Conservation (phyloP, 2,888 invertebrate species). For the Syrphus vitripennis region DNA sequence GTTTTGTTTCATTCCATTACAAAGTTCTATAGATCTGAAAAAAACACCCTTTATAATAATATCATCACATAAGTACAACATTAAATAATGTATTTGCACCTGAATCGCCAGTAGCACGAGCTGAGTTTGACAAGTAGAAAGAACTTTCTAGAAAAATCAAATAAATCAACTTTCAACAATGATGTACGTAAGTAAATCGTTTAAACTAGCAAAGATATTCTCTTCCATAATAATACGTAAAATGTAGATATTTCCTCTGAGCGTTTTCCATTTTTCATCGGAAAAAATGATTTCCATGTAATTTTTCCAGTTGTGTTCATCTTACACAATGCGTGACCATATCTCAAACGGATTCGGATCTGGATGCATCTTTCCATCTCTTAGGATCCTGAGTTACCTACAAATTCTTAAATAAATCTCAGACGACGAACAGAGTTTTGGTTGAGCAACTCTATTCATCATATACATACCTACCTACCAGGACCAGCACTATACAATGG, state of each 20-base stretch:
- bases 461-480: neutral
- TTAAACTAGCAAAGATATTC: neutral
- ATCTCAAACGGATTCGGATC: neutral
- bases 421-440: neutral
- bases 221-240: neutral
- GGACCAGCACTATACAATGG: too few species aligned
- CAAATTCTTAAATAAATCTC: constrained; percentile 8
- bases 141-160: too few species aligned
- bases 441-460: constrained; percentile 8
- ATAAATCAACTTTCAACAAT: too few species aligned
- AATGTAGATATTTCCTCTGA: neutral
- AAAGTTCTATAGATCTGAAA: too few species aligned
- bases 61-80: too few species aligned
- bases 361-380: neutral
- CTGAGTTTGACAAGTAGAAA: too few species aligned
- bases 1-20: too few species aligned
- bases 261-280: neutral
- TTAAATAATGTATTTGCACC: too few species aligned
- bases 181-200: neutral
- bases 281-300: neutral
- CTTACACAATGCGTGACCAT: neutral
- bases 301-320: neutral
- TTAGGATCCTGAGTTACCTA: neutral
- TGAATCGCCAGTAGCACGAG: too few species aligned
- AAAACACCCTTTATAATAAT: too few species aligned